Evolutionary conservation across 2,113 vertebrate genomes (phyloP), one percentile per base, ranked within the genome.

Genomic region (Coturnix japonica): DNA sequence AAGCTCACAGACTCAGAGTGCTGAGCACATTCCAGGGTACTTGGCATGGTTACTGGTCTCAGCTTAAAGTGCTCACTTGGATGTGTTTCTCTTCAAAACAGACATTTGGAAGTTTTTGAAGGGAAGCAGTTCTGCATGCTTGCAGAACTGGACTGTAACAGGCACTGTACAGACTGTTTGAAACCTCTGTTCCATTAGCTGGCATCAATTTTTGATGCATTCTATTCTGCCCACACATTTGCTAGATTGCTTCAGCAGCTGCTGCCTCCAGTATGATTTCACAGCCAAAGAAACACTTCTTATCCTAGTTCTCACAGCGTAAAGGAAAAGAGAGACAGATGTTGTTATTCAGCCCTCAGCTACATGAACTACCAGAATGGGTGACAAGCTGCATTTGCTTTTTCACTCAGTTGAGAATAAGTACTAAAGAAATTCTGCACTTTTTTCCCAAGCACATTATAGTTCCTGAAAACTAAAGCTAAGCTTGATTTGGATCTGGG

Each of bases 201-300:
- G 1, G 39, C 89, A 93, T 87, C 78, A 85, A 73, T 92, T 93
- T 91, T 94, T 74, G 67, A 93, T 92, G 87, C 78, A 43, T 31
- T 77, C 25, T 67, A 51, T 82, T 78, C 94, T 95, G 54, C 90
- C 81, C 84, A 90, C 75, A 31, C 56, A 67, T 91, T 89, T 94
- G 43, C 84, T 70, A 73, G 81, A 56, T 91, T 87, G 39, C 67
- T 93, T 65, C 9, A 43, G 91, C 92, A 93, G 75, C 86, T 96
- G 92, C 86, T 93, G 81, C 87, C 67, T 87, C 60, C 75, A 77
- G 28, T 93, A 30, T 0, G 7, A 92, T 91, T 91, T 86, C 87
- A 76, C 78, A 92, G 86, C 78, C 74, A 89, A 44, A 82, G 74
- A 61, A 87, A 77, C 54, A 14, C 9, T 76, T 89, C 59, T 81